Conservation (phyloP, 2,797 vertebrate genomes). For the Pipistrellus pipistrellus region DNA sequence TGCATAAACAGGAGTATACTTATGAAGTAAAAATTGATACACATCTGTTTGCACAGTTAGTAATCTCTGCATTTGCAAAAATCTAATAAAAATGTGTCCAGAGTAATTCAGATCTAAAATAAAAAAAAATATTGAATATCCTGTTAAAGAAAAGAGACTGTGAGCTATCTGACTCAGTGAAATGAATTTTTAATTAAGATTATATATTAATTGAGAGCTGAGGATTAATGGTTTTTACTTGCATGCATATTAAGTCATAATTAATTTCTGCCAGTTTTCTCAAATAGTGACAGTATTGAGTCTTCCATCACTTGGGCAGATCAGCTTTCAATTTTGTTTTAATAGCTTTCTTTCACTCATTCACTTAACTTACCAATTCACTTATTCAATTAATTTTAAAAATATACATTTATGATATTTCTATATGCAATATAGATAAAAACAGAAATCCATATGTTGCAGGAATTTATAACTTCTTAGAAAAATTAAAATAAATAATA, state of each 20-base stretch:
- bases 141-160: constrained; percentile 42
- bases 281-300: neutral
- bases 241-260: constrained; percentile 15
- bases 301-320: neutral
- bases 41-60: neutral
- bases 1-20: neutral
- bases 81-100: constrained; percentile 39
- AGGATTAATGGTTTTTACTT: constrained; percentile 47
- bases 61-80: constrained; percentile 32
- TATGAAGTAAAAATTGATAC: neutral
- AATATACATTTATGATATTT: constrained; percentile 4
- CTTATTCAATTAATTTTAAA: constrained; percentile 14
- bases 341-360: neutral
- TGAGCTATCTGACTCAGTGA: constrained; percentile 47
- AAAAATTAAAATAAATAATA: constrained; percentile 1
- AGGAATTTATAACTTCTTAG: neutral
- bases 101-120: constrained; percentile 36
- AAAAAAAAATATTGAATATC: constrained; percentile 54
- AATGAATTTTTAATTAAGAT: constrained; percentile 44
- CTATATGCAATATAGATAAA: neutral
- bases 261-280: constrained; percentile 29
- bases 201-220: constrained; percentile 21
- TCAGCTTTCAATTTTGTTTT: constrained; percentile 42
- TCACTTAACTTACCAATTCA: neutral
- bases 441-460: neutral